Conservation (phyloP, 2,113 vertebrate genomes). For the Ibidorhyncha struthersii region DNA sequence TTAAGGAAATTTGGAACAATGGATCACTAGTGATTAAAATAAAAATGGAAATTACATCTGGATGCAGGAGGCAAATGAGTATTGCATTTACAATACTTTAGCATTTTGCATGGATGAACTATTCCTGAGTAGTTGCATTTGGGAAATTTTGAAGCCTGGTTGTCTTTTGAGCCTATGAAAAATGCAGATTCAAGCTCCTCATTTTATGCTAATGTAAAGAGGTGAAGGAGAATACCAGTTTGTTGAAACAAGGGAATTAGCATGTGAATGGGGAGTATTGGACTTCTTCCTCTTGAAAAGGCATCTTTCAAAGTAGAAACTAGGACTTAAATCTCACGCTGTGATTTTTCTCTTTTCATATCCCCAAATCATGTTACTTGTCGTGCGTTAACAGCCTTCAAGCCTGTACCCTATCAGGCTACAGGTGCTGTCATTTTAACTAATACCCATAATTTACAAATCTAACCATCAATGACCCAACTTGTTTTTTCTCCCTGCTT, state of each 20-base stretch:
- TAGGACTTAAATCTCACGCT: neutral
- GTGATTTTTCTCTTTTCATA: constrained; percentile 24
- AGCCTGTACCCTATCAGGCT: neutral
- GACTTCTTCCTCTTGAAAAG: constrained; percentile 13
- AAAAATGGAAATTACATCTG: constrained; percentile 56
- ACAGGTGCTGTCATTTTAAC: neutral
- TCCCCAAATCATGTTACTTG: neutral
- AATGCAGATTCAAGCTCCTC: constrained; percentile 26
- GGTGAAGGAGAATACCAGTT: constrained; percentile 34
- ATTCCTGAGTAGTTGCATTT: neutral
- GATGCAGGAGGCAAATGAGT: constrained; percentile 38
- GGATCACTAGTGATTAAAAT: constrained; percentile 45
- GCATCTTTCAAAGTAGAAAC: constrained; percentile 8
- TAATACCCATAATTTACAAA: neutral
- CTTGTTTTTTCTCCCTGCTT: neutral
- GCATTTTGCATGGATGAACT: constrained; percentile 8
- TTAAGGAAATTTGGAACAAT: constrained; percentile 57
- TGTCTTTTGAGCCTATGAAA: constrained; percentile 29
- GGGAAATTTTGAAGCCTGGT: neutral
- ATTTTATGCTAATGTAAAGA: constrained; percentile 43
- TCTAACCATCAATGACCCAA: neutral
- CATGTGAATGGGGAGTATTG: constrained; percentile 35
- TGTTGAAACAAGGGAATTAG: constrained; percentile 52
- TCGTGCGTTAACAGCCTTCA: neutral
- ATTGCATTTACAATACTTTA: constrained; percentile 16